These are phyloP conservation scores for Hephaestus fuliginosus DNA, from an alignment of 2,797 vertebrate species.

Conservation along the genomic window DNA sequence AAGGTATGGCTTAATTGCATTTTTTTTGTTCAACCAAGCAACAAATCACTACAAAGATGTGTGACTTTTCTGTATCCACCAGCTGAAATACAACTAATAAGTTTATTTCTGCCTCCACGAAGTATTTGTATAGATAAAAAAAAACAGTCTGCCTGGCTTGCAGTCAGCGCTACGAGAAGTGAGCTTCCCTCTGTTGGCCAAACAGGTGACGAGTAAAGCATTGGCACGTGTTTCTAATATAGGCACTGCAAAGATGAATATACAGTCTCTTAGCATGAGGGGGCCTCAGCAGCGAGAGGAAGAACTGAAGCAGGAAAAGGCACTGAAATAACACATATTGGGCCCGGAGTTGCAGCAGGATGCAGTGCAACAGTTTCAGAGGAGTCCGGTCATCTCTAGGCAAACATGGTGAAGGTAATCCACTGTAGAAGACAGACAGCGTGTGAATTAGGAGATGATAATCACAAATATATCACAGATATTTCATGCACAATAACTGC, in stretches of 20 bases:
- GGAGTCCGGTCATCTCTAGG: conserved; percentile 73
- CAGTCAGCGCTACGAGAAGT: background rate
- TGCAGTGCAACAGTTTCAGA: conserved; percentile 8
- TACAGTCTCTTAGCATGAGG: conserved; percentile 30
- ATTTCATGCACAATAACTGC: background rate
- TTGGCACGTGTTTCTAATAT: conserved; percentile 42
- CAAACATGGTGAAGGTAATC: conserved; percentile 95
- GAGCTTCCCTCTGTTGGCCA: conserved; percentile 2
- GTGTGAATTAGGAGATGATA: background rate
- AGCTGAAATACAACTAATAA: background rate
- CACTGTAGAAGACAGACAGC: conserved; percentile 82
- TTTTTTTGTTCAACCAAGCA: background rate
- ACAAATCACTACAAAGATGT: background rate
- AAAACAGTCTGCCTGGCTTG: background rate
- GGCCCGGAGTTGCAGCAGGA: conserved; percentile 42
- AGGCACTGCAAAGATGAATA: conserved; percentile 52
- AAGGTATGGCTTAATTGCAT: background rate
- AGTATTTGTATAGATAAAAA: background rate
- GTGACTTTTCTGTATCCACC: background rate
- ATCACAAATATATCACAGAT: background rate
- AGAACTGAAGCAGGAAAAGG: conserved; percentile 66
- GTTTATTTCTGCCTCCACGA: background rate
- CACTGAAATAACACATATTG: conserved; percentile 64
- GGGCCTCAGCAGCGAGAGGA: conserved; percentile 25
- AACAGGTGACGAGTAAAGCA: background rate